A percentile compares a stretch with the other conserved stretches of the same genome.
These are phyloP conservation scores for Plestiodon gilberti DNA, from an alignment of 2,113 vertebrate species.

Conservation along the genomic window DNA sequence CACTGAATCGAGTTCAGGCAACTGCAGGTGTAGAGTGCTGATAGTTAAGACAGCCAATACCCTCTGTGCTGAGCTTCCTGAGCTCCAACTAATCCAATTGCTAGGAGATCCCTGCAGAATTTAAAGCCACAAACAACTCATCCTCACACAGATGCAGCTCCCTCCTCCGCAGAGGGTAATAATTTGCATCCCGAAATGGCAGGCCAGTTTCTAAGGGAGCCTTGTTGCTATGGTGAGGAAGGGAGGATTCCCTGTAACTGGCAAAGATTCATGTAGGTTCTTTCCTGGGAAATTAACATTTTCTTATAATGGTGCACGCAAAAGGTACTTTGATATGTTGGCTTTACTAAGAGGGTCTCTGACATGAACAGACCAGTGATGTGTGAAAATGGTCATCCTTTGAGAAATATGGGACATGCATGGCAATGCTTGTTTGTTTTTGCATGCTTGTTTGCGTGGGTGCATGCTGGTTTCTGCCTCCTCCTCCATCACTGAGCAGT, in stretches of 20 bases:
- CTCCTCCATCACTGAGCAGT: neutral
- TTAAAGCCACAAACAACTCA: neutral
- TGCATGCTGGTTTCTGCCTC: neutral
- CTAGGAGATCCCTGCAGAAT: neutral
- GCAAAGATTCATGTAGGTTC: neutral
- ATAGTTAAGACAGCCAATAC: neutral
- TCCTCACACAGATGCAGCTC: neutral
- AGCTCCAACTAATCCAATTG: neutral
- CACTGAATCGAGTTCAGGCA: neutral
- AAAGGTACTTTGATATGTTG: neutral
- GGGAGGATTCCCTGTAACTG: neutral
- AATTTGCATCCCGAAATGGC: neutral
- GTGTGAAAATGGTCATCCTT: neutral
- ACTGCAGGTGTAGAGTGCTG: no score
- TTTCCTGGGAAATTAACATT: neutral
- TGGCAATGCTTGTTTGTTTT: no score
- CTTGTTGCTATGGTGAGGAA: neutral
- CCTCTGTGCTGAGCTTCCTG: neutral
- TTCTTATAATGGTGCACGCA: neutral
- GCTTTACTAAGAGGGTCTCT: neutral
- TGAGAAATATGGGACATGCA: neutral
- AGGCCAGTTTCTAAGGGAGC: fast-evolving
- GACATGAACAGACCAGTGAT: neutral
- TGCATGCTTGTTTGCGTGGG: no score
- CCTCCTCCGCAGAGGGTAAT: neutral